phyloP scores from a whole-genome alignment of 2,888 invertebrate species.

The Escarpia spicata region DNA sequence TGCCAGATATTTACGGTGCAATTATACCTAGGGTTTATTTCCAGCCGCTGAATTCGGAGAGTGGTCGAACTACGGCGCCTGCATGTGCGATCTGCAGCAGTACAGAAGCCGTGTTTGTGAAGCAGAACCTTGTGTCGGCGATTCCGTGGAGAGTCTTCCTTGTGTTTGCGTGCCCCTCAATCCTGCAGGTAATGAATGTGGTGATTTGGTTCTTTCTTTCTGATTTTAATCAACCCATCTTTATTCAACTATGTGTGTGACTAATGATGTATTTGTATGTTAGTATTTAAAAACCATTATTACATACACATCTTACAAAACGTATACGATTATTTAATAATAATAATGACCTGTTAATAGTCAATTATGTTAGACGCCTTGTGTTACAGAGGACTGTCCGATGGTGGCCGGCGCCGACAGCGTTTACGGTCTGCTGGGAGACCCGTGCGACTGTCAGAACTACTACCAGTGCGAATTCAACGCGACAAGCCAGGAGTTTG shows the following conservation, averaged over 20 bases:
- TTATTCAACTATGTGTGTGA: too few species aligned
- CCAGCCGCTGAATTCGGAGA: constrained; percentile 21
- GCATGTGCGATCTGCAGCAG: neutral
- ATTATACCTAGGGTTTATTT: neutral
- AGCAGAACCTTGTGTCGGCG: constrained; percentile 7
- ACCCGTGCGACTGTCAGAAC: constrained; percentile 22
- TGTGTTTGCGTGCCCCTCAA: neutral
- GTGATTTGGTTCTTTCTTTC: neutral
- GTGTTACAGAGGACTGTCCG: neutral
- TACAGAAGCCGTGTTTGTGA: constrained; percentile 22
- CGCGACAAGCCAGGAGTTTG: neutral
- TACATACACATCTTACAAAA: neutral
- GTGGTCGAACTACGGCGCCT: neutral
- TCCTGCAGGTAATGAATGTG: neutral
- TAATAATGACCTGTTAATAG: neutral
- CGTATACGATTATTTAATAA: neutral
- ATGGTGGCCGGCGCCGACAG: constrained; percentile 23
- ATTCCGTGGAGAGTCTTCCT: neutral
- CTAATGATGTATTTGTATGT: too few species aligned
- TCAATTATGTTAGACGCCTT: neutral
- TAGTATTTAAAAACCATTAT: neutral
- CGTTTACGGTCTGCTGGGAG: neutral
- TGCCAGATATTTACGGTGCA: neutral
- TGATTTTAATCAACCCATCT: neutral
- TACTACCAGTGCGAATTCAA: constrained; percentile 21